These are phyloP conservation scores for Centroberyx gerrardi DNA, from an alignment of 2,797 vertebrate species.

Conservation along the genomic window DNA sequence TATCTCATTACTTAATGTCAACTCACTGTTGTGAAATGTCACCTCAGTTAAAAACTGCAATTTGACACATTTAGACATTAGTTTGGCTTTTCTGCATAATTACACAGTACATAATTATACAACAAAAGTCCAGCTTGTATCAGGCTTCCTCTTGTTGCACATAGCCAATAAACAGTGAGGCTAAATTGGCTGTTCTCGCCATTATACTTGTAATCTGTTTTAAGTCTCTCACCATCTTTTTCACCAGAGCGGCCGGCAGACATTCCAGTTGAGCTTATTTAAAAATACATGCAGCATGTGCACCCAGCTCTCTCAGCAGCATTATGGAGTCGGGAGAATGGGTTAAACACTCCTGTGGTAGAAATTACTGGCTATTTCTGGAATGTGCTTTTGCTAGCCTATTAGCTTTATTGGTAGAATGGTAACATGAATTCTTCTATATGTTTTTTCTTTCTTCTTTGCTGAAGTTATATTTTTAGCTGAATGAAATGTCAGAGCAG, in stretches of 20 bases:
- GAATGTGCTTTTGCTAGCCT: not conserved
- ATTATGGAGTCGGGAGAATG: not conserved
- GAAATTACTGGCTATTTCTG: not conserved
- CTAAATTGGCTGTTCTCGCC: not conserved
- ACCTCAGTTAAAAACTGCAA: not conserved
- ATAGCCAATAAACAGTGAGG: too few relatives aligned
- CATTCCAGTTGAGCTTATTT: not conserved
- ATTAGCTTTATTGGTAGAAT: not conserved
- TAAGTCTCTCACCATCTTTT: not conserved
- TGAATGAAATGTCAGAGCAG: not conserved
- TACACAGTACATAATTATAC: not conserved
- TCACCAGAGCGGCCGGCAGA: not conserved
- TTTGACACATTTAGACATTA: not conserved
- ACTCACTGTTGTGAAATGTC: not conserved
- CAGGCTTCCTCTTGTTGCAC: not conserved
- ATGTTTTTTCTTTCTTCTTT: too few relatives aligned
- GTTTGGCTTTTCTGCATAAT: not conserved
- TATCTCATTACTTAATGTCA: not conserved
- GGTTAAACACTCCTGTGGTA: not conserved
- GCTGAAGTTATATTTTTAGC: not conserved
- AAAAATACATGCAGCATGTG: not conserved
- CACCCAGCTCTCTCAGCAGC: not conserved
- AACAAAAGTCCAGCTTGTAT: not conserved
- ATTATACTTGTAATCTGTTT: conserved; percentile 9
- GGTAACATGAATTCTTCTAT: too few relatives aligned